phyloP scores from a whole-genome alignment of 2,113 vertebrate genomes.

The Candoia aspera region DNA sequence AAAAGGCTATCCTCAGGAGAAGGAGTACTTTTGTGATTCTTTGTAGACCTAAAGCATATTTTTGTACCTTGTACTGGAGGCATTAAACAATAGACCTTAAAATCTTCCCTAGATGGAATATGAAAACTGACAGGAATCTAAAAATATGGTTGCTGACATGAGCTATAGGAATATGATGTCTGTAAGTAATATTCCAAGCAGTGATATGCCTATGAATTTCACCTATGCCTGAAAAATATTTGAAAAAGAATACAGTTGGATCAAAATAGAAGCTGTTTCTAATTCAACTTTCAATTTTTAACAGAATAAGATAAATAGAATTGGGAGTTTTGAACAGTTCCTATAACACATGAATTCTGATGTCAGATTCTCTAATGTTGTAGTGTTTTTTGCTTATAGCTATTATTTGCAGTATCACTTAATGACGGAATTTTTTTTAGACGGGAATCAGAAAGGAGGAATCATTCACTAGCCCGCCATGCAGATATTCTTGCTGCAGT shows the following conservation, averaged over 20 bases:
- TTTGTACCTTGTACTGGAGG: neutral
- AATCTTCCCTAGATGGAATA: too few species aligned
- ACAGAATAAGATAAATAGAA: neutral
- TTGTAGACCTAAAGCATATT: neutral
- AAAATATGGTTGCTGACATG: neutral
- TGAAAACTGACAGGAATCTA: neutral
- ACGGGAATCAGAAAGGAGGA: constrained; percentile 94
- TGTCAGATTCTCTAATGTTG: neutral
- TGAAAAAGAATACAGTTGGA: neutral
- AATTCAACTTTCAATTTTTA: neutral
- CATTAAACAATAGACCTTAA: neutral
- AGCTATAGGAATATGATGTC: too few species aligned
- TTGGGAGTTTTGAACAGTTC: neutral
- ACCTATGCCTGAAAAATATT: neutral
- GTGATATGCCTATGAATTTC: neutral
- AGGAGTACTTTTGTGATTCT: too few species aligned
- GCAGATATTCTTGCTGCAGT: constrained; percentile 98
- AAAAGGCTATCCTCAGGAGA: neutral
- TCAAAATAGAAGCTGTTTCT: neutral
- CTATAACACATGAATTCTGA: neutral
- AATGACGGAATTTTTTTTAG: constrained; percentile 69
- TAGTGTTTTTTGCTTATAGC: constrained; percentile 39
- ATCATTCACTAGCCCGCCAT: constrained; percentile 95
- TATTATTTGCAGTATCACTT: constrained; percentile 36
- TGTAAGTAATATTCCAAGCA: neutral